phyloP scores from a whole-genome alignment of 2,888 invertebrate species.

The Andrena marginata region DNA sequence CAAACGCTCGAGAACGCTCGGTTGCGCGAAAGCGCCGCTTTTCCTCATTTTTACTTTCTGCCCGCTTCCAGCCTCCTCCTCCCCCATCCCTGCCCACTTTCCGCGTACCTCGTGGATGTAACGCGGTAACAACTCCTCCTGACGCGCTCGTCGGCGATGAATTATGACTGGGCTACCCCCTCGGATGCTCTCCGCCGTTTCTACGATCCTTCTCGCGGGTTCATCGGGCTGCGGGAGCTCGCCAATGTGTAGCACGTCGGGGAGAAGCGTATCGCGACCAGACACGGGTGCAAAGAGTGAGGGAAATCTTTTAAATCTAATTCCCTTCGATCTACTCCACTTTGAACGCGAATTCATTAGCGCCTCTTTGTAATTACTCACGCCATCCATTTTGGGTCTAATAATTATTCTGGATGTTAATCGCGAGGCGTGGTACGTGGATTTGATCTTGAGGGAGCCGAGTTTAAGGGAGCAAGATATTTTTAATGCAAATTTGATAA shows the following conservation, averaged over 20 bases:
- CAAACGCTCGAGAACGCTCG: constrained; percentile 55
- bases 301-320: too few relatives aligned
- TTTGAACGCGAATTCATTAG: too few relatives aligned
- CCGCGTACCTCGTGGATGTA: constrained; percentile 6
- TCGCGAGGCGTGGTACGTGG: too few relatives aligned
- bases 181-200: neutral
- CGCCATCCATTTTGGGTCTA: too few relatives aligned
- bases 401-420: too few relatives aligned
- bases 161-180: constrained; percentile 13
- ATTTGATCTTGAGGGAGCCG: too few relatives aligned
- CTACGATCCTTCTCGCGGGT: neutral
- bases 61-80: neutral
- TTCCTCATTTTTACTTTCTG: constrained; percentile 59
- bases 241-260: neutral
- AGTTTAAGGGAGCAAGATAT: too few relatives aligned
- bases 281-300: too few relatives aligned
- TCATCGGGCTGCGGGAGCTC: neutral
- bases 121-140: constrained; percentile 24
- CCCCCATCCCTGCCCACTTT: neutral
- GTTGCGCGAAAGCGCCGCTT: constrained; percentile 63
- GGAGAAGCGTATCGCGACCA: neutral
- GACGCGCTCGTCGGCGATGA: constrained; percentile 19
- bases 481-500: too few relatives aligned
- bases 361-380: too few relatives aligned
- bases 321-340: too few relatives aligned